A percentile compares a stretch with the other conserved stretches of the same genome.
These are phyloP conservation scores for Pararge aegeria DNA, from an alignment of 1,140 invertebrate species.

Conservation along the genomic window DNA sequence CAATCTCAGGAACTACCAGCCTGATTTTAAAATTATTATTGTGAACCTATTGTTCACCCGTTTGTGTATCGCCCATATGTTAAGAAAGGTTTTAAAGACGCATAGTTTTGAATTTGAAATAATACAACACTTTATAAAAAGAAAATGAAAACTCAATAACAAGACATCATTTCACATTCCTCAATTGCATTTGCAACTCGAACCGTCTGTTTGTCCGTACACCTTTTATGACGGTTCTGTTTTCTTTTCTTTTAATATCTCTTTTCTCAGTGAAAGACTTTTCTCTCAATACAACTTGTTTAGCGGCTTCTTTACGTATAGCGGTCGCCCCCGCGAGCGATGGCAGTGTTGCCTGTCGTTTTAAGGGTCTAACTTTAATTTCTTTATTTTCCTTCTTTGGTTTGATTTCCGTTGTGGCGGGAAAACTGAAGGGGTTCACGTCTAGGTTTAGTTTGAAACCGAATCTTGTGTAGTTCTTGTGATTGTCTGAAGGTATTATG, in stretches of 20 bases:
- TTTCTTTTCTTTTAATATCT: slow-evolving; percentile 55
- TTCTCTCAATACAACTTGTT: slow-evolving; percentile 60
- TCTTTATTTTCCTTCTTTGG: slow-evolving; percentile 23
- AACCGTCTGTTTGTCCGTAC: slow-evolving; percentile 85
- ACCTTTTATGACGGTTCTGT: slow-evolving; percentile 78
- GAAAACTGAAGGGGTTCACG: slow-evolving; percentile 53
- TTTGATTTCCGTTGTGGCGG: slow-evolving; percentile 26
- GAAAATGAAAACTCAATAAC: neutral
- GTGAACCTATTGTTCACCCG: no score
- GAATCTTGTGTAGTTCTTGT: slow-evolving; percentile 65
- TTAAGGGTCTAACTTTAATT: slow-evolving; percentile 7
- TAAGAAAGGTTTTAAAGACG: no score
- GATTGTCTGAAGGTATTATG: slow-evolving; percentile 26
- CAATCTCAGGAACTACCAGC: no score
- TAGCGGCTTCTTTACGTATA: slow-evolving; percentile 45
- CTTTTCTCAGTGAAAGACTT: slow-evolving; percentile 57
- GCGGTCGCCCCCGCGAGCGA: slow-evolving; percentile 48
- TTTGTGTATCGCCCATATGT: no score
- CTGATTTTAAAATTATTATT: no score
- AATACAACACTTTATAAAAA: neutral
- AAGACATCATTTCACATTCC: slow-evolving; percentile 45
- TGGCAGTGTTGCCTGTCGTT: slow-evolving; percentile 38
- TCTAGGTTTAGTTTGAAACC: slow-evolving; percentile 68
- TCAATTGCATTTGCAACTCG: slow-evolving; percentile 82
- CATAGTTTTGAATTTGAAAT: neutral